These are phyloP conservation scores for Lophius piscatorius DNA, from an alignment of 2,113 vertebrate genomes.

Conservation along the genomic window DNA sequence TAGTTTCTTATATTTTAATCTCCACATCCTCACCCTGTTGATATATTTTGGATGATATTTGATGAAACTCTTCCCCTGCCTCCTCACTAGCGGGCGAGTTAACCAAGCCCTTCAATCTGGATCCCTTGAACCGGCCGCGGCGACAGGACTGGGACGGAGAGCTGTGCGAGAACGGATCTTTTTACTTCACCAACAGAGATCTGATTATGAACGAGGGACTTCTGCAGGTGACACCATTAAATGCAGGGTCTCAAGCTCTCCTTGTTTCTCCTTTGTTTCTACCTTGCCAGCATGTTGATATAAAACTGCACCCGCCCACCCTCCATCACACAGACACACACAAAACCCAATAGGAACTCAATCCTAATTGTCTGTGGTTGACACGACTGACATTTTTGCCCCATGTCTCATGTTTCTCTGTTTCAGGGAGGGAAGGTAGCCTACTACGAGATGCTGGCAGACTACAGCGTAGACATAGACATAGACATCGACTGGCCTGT, in stretches of 20 bases:
- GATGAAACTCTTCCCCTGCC: neutral
- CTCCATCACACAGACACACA: too few relatives aligned
- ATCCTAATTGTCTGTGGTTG: too few relatives aligned
- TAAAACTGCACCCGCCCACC: too few relatives aligned
- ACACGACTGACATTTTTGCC: neutral
- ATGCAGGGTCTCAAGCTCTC: neutral
- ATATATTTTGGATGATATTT: neutral
- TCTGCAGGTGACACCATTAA: conserved; percentile 85
- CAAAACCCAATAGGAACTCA: too few relatives aligned
- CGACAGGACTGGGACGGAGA: conserved; percentile 96
- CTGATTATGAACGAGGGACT: conserved; percentile 74
- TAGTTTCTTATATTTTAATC: too few relatives aligned
- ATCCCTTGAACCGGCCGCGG: conserved; percentile 84
- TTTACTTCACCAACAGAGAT: conserved; percentile 88
- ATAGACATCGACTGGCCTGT: conserved; percentile 98
- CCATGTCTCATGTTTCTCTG: neutral
- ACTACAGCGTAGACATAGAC: conserved; percentile 96
- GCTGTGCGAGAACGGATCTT: conserved; percentile 94
- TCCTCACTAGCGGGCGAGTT: conserved; percentile 38
- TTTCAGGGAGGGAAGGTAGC: conserved; percentile 86
- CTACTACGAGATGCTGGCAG: conserved; percentile 93
- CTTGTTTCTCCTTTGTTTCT: too few relatives aligned
- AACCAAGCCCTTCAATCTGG: conserved; percentile 85
- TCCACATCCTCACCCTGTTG: too few relatives aligned
- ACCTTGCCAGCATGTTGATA: too few relatives aligned